A percentile compares a stretch with the other conserved stretches of the same genome.
Evolutionary conservation across 2,113 vertebrate genomes (phyloP).

Genomic region (Vireo altiloquus): DNA sequence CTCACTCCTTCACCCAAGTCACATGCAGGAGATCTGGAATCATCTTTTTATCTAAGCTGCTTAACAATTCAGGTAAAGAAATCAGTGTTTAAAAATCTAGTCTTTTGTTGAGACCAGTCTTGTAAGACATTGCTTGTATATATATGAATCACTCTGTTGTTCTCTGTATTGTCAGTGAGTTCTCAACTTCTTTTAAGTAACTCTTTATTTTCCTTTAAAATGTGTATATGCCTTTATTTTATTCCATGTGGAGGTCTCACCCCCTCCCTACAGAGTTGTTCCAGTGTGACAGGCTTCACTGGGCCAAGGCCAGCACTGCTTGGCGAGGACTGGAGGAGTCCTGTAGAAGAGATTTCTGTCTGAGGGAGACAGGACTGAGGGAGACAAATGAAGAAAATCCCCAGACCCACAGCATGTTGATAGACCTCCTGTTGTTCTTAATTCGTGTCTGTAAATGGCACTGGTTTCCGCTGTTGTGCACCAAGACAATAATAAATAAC

Average conservation of each 20-base stretch:
- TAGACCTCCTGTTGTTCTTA: slow-evolving; percentile 50
- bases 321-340: rapidly evolving
- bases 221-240: neutral
- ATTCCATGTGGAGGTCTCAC: neutral
- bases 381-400: slow-evolving; percentile 30
- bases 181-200: neutral
- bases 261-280: neutral
- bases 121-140: neutral
- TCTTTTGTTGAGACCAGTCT: neutral
- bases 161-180: neutral
- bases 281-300: neutral
- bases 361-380: neutral
- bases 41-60: neutral
- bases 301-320: neutral
- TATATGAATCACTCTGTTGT: neutral
- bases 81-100: neutral
- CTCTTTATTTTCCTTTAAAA: neutral
- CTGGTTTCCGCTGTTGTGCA: slow-evolving; percentile 19
- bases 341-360: neutral
- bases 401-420: neutral
- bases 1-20: neutral
- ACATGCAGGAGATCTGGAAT: neutral
- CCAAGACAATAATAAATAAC: slow-evolving; percentile 46
- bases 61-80: neutral
- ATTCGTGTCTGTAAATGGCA: slow-evolving; percentile 1